These are phyloP conservation scores for Podarcis cretensis DNA, from an alignment of 2,113 vertebrate species.

Conservation along the genomic window DNA sequence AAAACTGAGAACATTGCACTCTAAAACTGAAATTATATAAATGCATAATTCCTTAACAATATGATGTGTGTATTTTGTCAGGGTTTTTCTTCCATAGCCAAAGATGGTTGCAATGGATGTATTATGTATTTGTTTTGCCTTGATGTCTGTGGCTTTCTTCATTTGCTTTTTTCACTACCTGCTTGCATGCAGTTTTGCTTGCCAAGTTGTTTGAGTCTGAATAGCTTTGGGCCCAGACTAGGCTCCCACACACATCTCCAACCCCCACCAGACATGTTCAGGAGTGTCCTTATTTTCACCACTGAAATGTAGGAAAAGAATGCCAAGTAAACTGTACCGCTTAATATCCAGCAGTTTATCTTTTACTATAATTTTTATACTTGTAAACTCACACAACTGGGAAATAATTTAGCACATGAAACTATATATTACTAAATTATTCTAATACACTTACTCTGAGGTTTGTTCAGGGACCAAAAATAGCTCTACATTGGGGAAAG, in stretches of 20 bases:
- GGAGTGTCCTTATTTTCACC: not conserved
- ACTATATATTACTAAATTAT: not conserved
- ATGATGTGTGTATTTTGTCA: not conserved
- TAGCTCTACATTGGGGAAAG: not conserved
- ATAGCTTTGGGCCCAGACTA: not conserved
- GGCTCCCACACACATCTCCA: not conserved
- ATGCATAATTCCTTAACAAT: not conserved
- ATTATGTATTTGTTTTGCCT: not conserved
- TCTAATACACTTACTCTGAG: constrained; percentile 1
- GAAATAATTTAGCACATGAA: not conserved
- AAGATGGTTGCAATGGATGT: not conserved
- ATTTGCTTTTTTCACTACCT: not conserved
- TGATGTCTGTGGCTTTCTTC: not conserved
- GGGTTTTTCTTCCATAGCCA: not conserved
- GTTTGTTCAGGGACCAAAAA: not conserved
- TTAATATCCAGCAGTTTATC: not conserved
- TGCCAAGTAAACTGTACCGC: not conserved
- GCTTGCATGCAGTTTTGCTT: not conserved
- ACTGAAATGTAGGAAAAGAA: not conserved
- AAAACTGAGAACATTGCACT: not conserved
- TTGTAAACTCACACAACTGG: not conserved
- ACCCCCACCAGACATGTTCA: not conserved
- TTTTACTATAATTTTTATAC: not conserved
- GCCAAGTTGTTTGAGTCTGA: not conserved
- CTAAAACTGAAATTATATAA: not conserved